Evolutionary conservation across 1,140 invertebrate species (phyloP), one percentile per base, ranked within the genome.

Genomic region (Chymomyza costata): DNA sequence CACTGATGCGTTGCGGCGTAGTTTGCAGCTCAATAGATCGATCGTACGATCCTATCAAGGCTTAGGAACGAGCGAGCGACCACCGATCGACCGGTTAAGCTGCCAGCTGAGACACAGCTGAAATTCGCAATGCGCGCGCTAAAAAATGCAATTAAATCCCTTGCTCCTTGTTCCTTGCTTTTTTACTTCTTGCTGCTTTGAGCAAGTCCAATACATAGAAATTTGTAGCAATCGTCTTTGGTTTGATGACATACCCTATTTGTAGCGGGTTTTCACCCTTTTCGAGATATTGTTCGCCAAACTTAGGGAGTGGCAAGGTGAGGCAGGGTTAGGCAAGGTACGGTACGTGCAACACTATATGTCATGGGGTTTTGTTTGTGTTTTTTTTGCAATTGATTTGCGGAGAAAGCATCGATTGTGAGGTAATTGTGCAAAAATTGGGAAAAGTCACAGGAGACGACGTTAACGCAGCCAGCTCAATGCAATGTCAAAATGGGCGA

Each of bases 341-440:
- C 64, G 48, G 53, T 60, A 53, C 49, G 46, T 13, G 10, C 43
- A 25, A 37, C 15, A 73, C 71, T 71, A 80, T 80, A 63, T 78
- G 73, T 80, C 73, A 67, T 73, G 73, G 73, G 73, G 73, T 78
- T 78, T 80, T 78, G 73, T 78, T 78, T 78, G 73, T 78, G 73
- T 80, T 78, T 78, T 71, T 63, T 80, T 65, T 48, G 67, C 73
- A 78, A 78, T 78, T 78, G 73, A 78, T 78, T 78, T 78, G 73
- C 73, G 73, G 73, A 78, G 73, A 78, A 78, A 78, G 73, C 73
- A 78, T 78, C 73, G 73, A 78, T 78, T 78, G 73, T 78, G 71
- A 64, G 67, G 60, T 78, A 78, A 78, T 78, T 78, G 73, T 80
- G 73, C 73, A 73, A 78, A 80, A 78, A 73, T 78, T 80, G 67